Base-by-base conservation (phyloP, 2,113 vertebrate species). In the Strix aluco region DNA sequence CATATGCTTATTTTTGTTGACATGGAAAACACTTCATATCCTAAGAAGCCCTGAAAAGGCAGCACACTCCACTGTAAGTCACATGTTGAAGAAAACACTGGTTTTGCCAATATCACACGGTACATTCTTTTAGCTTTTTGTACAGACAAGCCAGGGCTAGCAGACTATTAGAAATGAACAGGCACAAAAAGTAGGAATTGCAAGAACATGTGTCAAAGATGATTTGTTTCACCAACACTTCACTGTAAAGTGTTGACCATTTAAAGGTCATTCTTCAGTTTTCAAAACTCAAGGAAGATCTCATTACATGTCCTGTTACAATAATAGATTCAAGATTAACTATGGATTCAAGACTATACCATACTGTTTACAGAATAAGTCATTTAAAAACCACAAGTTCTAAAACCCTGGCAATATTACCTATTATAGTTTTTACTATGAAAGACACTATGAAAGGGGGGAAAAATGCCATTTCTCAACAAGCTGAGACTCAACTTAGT, bases 201-300 rank as follows among this genome's bases (percentile, higher is more conserved):
- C 3, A 2, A 81, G 26, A 96, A 67, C 15, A 74, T 13, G 51
- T 6, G 62, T 71, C 81, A 88, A 63, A 79, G 47, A 63, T 75
- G 0, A 79, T 63, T 87, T 89, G 69, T 69, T 92, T 90, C 54
- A 87, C 27, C 54, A 89, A 89, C 17, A 62, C 34, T 73, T 88
- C 81, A 80, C 36, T 57, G 21, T 47, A 54, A 91, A 95, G 52
- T 23, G 44, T 66, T 89, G 69, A 92, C 26, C 17, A 81, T 54
- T 95, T 92, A 81, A 90, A 90, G 42, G 16, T 88, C 84, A 84
- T 89, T 72, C 71, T 86, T 94, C 42, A 58, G 46, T 77, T 75
- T 93, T 77, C 46, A 93, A 57, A 88, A 88, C 22, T 65, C 44
- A 82, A 21, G 14, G 15, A 85, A 87, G 17, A 67, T 32, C 15